Evolutionary conservation across 2,888 invertebrate genomes (phyloP), one percentile per base, ranked within the genome.

Genomic region (Frankliniella fusca): DNA sequence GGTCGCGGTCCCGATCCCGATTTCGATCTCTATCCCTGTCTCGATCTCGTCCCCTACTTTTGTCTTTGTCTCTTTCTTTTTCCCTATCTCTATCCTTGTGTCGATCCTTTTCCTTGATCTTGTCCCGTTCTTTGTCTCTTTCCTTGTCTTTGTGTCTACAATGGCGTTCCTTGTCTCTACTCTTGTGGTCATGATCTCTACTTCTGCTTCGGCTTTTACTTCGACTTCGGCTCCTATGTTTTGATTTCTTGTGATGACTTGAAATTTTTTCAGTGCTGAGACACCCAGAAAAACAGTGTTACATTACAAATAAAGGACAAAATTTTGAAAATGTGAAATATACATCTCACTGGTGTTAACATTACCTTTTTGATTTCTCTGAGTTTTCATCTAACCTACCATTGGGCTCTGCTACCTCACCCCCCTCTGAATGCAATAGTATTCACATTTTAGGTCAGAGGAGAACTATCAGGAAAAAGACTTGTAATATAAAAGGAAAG

Each of bases 121-220:
- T 70, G 23, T 70, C 70, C 12, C 27, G 23, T 23, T 76, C 70
- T 76, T 76, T 76, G 23, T 76, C 70, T 76, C 12, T 76, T 12
- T 76, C 70, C 10, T 27, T 23, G 12, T 76, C 70, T 27, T 76
- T 76, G 10, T 23, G 12, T 27, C 27, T 76, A 23, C 27, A 12
- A 27, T 76, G 70, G 8, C 27, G 23, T 12, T 76, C 70, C 10
- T 76, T 76, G 70, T 76, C 23, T 76, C 23, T 76, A 23, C 70
- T 27, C 12, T 76, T 23, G 27, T 76, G 70, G 9, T 76, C 70
- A 23, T 27, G 23, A 2, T 76, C 70, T 23, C 83, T 70, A 83
- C 82, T 10, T 84, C 84, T 76, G 82, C 85, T 80, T 81, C 82
- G 80, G 80, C 80, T 83, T 80, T 84, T 83, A 54, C 82, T 10